Evolutionary conservation across 2,113 vertebrate genomes (phyloP).

Genomic region (Gymnarchus niloticus): DNA sequence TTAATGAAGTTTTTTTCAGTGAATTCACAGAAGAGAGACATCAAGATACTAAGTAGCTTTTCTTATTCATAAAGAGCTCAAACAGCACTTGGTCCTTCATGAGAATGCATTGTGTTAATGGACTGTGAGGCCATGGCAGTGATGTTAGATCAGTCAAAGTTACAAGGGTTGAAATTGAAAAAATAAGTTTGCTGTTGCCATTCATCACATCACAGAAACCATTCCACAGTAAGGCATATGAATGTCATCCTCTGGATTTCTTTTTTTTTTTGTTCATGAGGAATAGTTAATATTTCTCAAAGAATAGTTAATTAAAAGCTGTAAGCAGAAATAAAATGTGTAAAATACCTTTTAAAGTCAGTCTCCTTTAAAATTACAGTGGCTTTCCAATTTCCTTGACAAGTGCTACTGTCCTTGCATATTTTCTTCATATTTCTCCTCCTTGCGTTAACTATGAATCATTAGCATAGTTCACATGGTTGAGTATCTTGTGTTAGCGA

Average conservation of each 20-base stretch:
- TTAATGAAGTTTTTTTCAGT: not conserved
- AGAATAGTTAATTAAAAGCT: not conserved
- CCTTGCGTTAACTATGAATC: not conserved
- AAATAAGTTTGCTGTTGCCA: not conserved
- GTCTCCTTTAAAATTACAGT: not conserved
- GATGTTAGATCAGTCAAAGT: not conserved
- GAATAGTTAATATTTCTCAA: conserved; percentile 1
- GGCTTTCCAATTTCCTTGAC: not conserved
- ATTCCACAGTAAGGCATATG: not conserved
- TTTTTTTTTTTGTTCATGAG: not conserved
- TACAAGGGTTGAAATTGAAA: not conserved
- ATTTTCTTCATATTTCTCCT: not conserved
- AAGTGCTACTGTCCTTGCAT: not conserved
- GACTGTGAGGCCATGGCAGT: not conserved
- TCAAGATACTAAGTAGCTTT: not conserved
- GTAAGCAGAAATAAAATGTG: not conserved
- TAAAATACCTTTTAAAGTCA: not conserved
- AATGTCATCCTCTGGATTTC: not conserved
- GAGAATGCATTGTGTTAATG: not conserved
- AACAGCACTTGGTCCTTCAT: not conserved
- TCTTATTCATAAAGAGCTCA: not conserved
- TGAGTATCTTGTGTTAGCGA: not conserved
- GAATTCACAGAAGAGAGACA: not conserved
- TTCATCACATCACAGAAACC: not conserved
- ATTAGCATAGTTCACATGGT: not conserved